Percentiles rank a stretch among this genome's conserved stretches.
Conservation (phyloP, 2,113 vertebrate species). For the Poeciliopsis prolifica region DNA sequence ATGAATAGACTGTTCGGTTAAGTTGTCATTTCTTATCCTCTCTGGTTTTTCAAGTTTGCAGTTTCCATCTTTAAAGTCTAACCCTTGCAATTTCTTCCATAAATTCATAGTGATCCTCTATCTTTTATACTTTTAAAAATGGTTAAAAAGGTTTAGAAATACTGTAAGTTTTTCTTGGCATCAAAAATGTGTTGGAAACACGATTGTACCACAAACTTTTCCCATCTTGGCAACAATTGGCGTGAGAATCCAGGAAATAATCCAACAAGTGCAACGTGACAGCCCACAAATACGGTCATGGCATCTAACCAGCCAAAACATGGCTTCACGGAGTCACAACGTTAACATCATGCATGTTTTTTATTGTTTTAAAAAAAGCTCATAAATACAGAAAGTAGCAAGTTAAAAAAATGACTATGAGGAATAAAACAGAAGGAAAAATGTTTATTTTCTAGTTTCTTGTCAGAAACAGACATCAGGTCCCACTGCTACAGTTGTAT, state of each 20-base stretch:
- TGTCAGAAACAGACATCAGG: constrained; percentile 55
- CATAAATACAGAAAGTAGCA: not conserved
- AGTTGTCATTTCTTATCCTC: too few relatives aligned
- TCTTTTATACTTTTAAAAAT: too few relatives aligned
- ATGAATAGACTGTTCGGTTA: not conserved
- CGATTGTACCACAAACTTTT: not conserved
- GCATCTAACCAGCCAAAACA: not conserved
- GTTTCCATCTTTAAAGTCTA: too few relatives aligned
- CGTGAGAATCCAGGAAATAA: not conserved
- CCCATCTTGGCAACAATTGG: not conserved
- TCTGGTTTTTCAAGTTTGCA: too few relatives aligned
- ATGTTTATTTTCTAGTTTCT: constrained; percentile 16
- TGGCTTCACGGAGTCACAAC: not conserved
- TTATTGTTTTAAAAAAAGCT: not conserved
- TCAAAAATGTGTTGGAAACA: not conserved
- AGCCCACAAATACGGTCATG: not conserved
- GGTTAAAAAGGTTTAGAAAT: too few relatives aligned
- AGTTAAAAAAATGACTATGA: not conserved
- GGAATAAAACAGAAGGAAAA: not conserved
- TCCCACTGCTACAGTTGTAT: constrained; percentile 44
- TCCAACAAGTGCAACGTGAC: constrained; percentile 14
- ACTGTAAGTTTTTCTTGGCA: not conserved
- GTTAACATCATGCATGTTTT: not conserved
- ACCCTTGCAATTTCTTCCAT: not conserved
- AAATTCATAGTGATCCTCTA: not conserved